A percentile compares a stretch with the other conserved stretches of the same genome.
Evolutionary conservation across 2,888 invertebrate species (phyloP).

Genomic region (Epiblema foenella): DNA sequence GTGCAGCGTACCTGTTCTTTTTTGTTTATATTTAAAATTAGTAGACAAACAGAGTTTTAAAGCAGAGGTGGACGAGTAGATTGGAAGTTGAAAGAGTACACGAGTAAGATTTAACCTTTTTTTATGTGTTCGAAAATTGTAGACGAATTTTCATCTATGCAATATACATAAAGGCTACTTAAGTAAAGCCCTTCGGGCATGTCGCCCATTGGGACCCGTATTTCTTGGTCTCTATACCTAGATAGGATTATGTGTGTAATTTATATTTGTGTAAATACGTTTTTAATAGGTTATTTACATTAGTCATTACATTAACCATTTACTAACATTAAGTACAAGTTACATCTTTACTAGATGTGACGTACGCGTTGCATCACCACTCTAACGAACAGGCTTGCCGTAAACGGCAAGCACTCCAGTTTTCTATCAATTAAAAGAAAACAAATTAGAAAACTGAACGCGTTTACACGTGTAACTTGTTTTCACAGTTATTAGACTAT

Average conservation of each 20-base stretch:
- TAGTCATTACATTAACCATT: not conserved
- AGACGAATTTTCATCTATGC: too few relatives aligned
- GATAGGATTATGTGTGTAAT: not conserved
- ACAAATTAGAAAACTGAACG: constrained; percentile 47
- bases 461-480: constrained; percentile 56
- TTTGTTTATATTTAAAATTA: not conserved
- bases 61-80: too few relatives aligned
- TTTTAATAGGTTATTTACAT: not conserved
- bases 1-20: not conserved
- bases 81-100: too few relatives aligned
- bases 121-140: too few relatives aligned
- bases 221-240: not conserved
- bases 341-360: not conserved
- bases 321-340: not conserved
- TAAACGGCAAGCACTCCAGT: constrained; percentile 28
- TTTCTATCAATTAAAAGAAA: constrained; percentile 49
- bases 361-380: constrained; percentile 19
- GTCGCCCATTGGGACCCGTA: too few relatives aligned
- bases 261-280: not conserved
- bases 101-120: too few relatives aligned
- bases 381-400: constrained; percentile 16
- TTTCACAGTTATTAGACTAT: constrained; percentile 78
- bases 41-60: too few relatives aligned
- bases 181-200: too few relatives aligned
- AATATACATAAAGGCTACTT: too few relatives aligned